Percentiles rank a stretch among this genome's conserved stretches.
Evolutionary conservation across 2,113 vertebrate species (phyloP).

Genomic region (Chloroceryle aenea): DNA sequence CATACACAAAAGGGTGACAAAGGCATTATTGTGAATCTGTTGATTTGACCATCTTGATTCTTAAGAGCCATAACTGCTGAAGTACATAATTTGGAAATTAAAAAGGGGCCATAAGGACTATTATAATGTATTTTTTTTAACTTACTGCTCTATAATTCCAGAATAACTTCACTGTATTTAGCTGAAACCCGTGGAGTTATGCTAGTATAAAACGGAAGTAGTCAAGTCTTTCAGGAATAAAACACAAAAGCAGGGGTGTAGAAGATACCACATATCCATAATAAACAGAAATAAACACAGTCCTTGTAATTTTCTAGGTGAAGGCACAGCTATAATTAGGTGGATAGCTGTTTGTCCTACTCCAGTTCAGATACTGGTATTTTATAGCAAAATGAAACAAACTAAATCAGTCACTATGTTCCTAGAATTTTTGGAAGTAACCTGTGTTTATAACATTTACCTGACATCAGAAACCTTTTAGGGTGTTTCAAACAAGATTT

Average conservation of each 20-base stretch:
- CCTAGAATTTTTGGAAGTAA: background rate
- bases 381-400: background rate
- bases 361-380: background rate
- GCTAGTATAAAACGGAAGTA: background rate
- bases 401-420: background rate
- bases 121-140: background rate
- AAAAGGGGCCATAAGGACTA: background rate
- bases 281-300: background rate
- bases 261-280: background rate
- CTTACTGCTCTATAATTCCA: background rate
- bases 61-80: background rate
- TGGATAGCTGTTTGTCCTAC: background rate
- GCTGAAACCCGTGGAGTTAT: background rate
- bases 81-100: background rate
- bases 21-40: background rate
- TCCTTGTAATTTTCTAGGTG: background rate
- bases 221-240: background rate
- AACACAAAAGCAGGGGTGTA: background rate
- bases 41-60: background rate
- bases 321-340: background rate
- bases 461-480: background rate
- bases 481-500: background rate
- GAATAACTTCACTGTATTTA: background rate
- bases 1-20: background rate
- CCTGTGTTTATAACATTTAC: background rate